Percentiles rank a stretch among this genome's conserved stretches.
Evolutionary conservation across 2,113 vertebrate species (phyloP).

Genomic region (Phyllopteryx taeniolatus): DNA sequence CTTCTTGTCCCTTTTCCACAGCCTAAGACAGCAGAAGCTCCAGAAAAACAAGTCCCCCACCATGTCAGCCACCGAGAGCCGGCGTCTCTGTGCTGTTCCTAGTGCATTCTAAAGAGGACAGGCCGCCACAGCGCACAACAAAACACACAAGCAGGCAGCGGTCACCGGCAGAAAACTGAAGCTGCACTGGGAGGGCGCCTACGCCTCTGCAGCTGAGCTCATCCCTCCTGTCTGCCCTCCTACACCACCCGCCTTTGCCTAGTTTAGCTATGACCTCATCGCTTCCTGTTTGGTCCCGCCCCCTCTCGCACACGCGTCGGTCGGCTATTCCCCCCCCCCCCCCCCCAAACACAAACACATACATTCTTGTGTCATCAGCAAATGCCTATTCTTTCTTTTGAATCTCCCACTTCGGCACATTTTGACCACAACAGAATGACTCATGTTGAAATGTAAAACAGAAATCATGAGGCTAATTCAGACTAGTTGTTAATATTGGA

Average conservation of each 20-base stretch:
- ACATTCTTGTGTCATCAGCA: slow-evolving; percentile 21
- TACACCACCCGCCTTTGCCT: slow-evolving; percentile 3
- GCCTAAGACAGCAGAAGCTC: slow-evolving; percentile 77
- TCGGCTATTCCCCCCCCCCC: slow-evolving; percentile 16
- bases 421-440: slow-evolving; percentile 2
- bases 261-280: slow-evolving; percentile 68
- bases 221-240: slow-evolving; percentile 65
- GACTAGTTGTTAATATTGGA: too few species aligned
- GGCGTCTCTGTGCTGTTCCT: slow-evolving; percentile 30
- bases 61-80: slow-evolving; percentile 62
- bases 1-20: slow-evolving; percentile 77
- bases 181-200: slow-evolving; percentile 25
- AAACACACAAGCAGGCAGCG: slow-evolving; percentile 8
- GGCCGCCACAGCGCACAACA: slow-evolving; percentile 56
- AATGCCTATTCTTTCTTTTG: slow-evolving; percentile 14
- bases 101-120: slow-evolving; percentile 62
- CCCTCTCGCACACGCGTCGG: slow-evolving; percentile 41
- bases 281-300: slow-evolving; percentile 64
- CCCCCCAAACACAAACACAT: neutral
- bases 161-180: slow-evolving; percentile 34
- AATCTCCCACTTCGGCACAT: slow-evolving; percentile 14
- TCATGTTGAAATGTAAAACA: neutral
- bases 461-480: neutral
- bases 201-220: slow-evolving; percentile 71
- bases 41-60: slow-evolving; percentile 75